Percentiles rank a stretch among this genome's conserved stretches.
Evolutionary conservation across 2,797 vertebrate genomes (phyloP).

Genomic region (Novumbra hubbsi): DNA sequence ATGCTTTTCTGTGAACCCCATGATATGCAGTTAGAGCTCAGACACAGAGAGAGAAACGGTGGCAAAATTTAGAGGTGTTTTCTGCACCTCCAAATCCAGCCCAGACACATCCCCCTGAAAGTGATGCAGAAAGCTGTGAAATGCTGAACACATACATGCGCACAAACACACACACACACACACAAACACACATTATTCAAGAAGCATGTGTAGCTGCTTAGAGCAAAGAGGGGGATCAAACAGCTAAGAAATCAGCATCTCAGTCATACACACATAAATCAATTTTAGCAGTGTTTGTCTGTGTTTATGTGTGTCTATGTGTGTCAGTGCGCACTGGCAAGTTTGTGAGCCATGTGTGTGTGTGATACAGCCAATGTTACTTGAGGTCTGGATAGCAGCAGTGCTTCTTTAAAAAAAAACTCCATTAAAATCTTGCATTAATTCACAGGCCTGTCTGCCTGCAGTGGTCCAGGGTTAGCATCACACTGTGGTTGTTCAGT

Average conservation of each 20-base stretch:
- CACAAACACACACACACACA: background rate
- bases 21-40: background rate
- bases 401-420: constrained; percentile 35
- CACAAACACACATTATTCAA: constrained; percentile 10
- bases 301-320: constrained; percentile 13
- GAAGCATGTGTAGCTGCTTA: constrained; percentile 34
- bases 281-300: constrained; percentile 26
- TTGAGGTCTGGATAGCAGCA: constrained; percentile 46
- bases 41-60: background rate
- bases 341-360: no score
- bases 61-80: background rate
- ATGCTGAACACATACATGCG: constrained; percentile 8
- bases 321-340: background rate
- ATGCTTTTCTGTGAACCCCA: background rate
- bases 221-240: constrained; percentile 31
- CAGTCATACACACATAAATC: constrained; percentile 45
- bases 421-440: constrained; percentile 52
- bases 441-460: constrained; percentile 39
- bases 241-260: constrained; percentile 40
- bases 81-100: constrained; percentile 29
- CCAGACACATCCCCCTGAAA: constrained; percentile 29
- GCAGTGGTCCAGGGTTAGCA: constrained; percentile 39
- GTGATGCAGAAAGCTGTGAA: constrained; percentile 21
- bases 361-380: constrained; percentile 33
- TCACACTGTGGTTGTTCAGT: constrained; percentile 23